A percentile compares a stretch with the other conserved stretches of the same genome.
Conservation (phyloP, 2,113 vertebrate species). For the Pseudopodoces humilis region DNA sequence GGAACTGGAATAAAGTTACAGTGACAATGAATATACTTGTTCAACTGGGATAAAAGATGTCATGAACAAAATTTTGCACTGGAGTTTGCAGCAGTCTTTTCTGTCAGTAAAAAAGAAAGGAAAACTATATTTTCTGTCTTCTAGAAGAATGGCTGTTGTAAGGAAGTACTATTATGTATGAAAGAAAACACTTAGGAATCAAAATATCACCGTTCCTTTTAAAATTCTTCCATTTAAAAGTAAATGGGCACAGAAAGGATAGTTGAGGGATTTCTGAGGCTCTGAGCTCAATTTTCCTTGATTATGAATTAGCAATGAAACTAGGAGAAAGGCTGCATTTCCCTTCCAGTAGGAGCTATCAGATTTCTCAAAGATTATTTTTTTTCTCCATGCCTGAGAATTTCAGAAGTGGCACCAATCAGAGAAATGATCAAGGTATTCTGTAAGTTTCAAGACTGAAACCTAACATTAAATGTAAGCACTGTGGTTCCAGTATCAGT, state of each 20-base stretch:
- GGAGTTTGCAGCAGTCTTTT: not conserved
- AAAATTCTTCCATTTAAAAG: not conserved
- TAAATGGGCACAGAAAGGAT: not conserved
- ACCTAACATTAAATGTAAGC: not conserved
- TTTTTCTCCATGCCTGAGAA: not conserved
- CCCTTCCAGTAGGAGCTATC: not conserved
- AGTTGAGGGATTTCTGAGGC: not conserved
- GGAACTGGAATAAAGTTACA: not conserved
- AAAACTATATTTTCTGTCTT: not conserved
- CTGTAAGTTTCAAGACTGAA: not conserved
- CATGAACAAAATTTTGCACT: not conserved
- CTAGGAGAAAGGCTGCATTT: not conserved
- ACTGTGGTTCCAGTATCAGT: not conserved
- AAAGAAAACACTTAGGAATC: not conserved
- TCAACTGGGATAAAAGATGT: not conserved
- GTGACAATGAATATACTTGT: not conserved
- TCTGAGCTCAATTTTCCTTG: not conserved
- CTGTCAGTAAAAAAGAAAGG: not conserved
- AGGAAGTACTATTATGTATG: not conserved
- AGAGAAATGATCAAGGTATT: not conserved
- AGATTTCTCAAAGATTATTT: not conserved
- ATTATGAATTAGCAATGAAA: not conserved
- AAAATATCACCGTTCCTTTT: not conserved
- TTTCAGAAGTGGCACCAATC: not conserved
- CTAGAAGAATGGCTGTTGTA: not conserved